phyloP scores from a whole-genome alignment of 2,113 vertebrate species.

The Artemisiospiza belli region DNA sequence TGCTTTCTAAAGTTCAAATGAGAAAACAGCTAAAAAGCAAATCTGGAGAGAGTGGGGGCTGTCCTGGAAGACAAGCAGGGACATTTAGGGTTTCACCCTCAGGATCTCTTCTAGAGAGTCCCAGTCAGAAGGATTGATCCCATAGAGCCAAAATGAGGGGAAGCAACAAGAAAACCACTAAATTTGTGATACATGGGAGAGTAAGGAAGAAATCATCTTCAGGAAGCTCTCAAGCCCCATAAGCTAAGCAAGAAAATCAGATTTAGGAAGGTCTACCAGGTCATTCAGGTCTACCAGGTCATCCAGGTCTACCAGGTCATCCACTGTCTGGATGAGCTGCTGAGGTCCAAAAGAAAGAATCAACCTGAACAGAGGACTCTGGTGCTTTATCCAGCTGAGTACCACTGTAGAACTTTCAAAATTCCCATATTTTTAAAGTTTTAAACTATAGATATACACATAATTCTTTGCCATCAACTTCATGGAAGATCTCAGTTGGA shows the following conservation, averaged over 20 bases:
- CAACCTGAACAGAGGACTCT: neutral
- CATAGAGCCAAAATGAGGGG: neutral
- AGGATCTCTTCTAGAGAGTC: neutral
- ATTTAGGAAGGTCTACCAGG: neutral
- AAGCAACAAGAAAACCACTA: neutral
- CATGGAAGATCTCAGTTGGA: neutral
- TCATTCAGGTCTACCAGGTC: neutral
- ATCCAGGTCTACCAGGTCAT: neutral
- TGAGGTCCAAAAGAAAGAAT: neutral
- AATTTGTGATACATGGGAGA: neutral
- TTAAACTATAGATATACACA: neutral
- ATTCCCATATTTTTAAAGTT: neutral
- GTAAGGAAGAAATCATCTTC: neutral
- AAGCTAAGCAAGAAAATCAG: neutral
- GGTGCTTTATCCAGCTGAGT: neutral
- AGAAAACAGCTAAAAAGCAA: neutral
- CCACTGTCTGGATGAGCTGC: neutral
- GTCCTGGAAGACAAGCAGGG: neutral
- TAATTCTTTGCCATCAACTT: neutral
- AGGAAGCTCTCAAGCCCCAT: neutral
- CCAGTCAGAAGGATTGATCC: neutral
- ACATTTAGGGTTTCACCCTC: neutral
- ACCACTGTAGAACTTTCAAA: neutral
- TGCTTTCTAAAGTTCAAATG: neutral
- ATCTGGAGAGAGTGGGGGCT: rapidly evolving